Evolutionary conservation across 2,888 invertebrate species (phyloP).

Genomic region (Meta bourneti): DNA sequence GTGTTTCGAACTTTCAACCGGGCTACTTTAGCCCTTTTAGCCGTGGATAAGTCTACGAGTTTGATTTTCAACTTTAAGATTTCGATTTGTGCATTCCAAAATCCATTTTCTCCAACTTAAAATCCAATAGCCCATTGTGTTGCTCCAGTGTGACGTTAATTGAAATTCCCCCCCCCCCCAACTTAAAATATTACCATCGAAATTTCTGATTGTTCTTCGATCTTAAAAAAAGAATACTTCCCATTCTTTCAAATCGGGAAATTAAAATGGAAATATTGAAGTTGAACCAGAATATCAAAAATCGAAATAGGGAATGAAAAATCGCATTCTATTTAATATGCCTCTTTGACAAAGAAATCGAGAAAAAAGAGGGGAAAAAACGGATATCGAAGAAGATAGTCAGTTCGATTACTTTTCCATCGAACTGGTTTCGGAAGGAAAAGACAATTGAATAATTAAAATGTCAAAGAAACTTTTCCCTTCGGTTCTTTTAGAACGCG

Average conservation of each 20-base stretch:
- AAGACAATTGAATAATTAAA: neutral
- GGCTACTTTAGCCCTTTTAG: no score
- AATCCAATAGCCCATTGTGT: no score
- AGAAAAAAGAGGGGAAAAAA: neutral
- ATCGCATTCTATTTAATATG: neutral
- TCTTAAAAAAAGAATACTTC: neutral
- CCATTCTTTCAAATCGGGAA: neutral
- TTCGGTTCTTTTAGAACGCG: neutral
- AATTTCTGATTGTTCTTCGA: no score
- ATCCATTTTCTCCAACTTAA: no score
- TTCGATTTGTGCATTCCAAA: no score
- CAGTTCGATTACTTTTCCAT: neutral
- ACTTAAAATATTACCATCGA: no score
- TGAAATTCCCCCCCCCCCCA: no score
- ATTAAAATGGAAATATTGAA: neutral
- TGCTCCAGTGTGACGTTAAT: no score
- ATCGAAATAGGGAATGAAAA: neutral
- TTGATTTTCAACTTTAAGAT: no score
- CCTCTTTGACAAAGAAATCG: neutral
- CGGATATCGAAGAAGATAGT: neutral
- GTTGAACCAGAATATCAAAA: neutral
- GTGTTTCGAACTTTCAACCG: no score
- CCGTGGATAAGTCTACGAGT: no score
- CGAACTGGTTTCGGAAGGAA: neutral
- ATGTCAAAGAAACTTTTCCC: neutral